Conservation (phyloP, 2,797 vertebrate genomes). For the Pseudochromis fuscus region DNA sequence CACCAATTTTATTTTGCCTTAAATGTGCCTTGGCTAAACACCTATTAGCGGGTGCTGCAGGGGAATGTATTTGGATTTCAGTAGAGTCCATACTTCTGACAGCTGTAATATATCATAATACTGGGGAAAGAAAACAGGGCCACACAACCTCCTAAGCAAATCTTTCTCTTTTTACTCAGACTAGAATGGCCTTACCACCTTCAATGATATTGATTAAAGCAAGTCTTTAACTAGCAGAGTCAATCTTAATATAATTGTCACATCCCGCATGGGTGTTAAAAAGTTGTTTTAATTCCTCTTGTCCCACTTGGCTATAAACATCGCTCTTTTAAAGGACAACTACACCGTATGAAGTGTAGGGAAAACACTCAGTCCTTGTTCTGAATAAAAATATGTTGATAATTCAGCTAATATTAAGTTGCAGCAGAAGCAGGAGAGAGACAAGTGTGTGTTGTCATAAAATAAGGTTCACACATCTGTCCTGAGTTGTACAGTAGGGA, state of each 20-base stretch:
- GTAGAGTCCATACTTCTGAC: slow-evolving; percentile 46
- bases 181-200: neutral
- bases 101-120: slow-evolving; percentile 59
- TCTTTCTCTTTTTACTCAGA: slow-evolving; percentile 16
- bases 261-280: neutral
- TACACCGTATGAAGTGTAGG: neutral
- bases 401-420: neutral
- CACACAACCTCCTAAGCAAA: slow-evolving; percentile 19
- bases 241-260: neutral
- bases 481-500: no score
- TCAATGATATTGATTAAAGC: slow-evolving; percentile 8
- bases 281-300: neutral
- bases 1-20: slow-evolving; percentile 9
- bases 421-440: neutral
- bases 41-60: slow-evolving; percentile 20
- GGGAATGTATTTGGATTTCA: slow-evolving; percentile 35
- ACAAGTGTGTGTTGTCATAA: no score
- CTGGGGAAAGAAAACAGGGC: slow-evolving; percentile 41
- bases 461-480: no score
- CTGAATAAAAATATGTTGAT: neutral
- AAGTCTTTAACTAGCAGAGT: neutral
- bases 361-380: neutral
- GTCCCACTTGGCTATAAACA: neutral
- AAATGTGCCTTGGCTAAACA: slow-evolving; percentile 21
- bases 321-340: neutral